A percentile compares a stretch with the other conserved stretches of the same genome.
Evolutionary conservation across 2,888 invertebrate genomes (phyloP).

Genomic region (Gnatocerus cornutus): DNA sequence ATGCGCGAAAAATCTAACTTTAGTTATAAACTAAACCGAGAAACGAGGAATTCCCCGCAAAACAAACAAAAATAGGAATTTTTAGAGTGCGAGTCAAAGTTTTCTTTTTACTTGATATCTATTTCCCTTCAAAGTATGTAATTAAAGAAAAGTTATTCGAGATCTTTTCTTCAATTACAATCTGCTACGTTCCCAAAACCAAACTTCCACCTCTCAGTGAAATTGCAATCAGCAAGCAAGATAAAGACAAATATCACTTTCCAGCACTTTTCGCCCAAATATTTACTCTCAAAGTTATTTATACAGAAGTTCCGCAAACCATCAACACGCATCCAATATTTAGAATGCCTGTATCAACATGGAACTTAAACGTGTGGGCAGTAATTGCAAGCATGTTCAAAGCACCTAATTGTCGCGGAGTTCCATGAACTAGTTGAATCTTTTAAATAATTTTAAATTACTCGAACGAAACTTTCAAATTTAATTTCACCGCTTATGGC

Average conservation of each 20-base stretch:
- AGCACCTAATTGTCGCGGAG: slow-evolving; percentile 10
- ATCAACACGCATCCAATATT: slow-evolving; percentile 34
- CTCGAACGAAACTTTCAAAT: slow-evolving; percentile 29
- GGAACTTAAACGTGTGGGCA: slow-evolving; percentile 18
- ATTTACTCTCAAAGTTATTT: slow-evolving; percentile 24
- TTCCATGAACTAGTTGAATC: slow-evolving; percentile 19
- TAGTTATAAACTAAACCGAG: too few relatives aligned
- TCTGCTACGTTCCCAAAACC: background rate
- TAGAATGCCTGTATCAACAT: slow-evolving; percentile 17
- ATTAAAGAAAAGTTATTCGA: too few relatives aligned
- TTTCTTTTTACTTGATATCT: too few relatives aligned
- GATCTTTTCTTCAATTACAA: background rate
- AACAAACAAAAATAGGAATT: too few relatives aligned
- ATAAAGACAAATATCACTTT: slow-evolving; percentile 26
- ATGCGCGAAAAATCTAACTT: too few relatives aligned
- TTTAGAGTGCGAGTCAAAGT: too few relatives aligned
- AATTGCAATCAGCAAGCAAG: slow-evolving; percentile 1
- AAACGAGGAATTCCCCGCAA: too few relatives aligned
- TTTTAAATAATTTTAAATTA: slow-evolving; percentile 27
- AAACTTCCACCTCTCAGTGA: background rate
- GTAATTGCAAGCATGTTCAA: too few relatives aligned
- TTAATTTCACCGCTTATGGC: slow-evolving; percentile 21
- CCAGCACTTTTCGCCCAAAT: slow-evolving; percentile 14
- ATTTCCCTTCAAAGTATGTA: too few relatives aligned
- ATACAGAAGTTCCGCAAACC: slow-evolving; percentile 16